Conservation (phyloP, 2,888 invertebrate species). For the Acronicta aceris region DNA sequence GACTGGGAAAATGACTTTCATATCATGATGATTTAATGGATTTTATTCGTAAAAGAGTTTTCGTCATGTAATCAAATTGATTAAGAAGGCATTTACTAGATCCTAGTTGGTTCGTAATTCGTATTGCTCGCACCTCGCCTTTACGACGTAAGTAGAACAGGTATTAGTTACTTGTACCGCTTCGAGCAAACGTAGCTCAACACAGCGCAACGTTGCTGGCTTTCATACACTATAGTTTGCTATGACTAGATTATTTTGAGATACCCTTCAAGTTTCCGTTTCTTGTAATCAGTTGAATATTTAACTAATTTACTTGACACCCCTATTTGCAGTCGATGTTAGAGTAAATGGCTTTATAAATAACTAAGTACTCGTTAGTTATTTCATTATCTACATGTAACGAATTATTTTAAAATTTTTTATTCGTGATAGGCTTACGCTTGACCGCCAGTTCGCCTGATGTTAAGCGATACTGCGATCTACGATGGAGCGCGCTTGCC, state of each 20-base stretch:
- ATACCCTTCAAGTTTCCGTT: slow-evolving; percentile 28
- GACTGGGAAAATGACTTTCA: no score
- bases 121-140: slow-evolving; percentile 14
- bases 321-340: background rate
- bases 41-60: no score
- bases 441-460: no score
- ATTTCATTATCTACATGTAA: no score
- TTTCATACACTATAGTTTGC: slow-evolving; percentile 20
- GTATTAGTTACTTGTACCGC: slow-evolving; percentile 16
- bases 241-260: slow-evolving; percentile 23
- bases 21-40: no score
- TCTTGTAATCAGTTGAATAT: background rate
- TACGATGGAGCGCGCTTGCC: no score
- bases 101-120: slow-evolving; percentile 10
- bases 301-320: background rate
- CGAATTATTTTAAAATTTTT: no score
- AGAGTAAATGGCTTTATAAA: background rate
- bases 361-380: no score
- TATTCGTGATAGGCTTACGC: no score
- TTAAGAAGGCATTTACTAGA: slow-evolving; percentile 13
- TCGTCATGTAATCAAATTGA: no score
- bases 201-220: slow-evolving; percentile 22
- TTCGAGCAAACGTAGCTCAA: slow-evolving; percentile 19
- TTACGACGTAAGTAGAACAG: slow-evolving; percentile 26
- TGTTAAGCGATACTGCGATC: no score